These are phyloP conservation scores for Meloidogyne floridensis DNA, from an alignment of 1,140 invertebrate species.

Conservation along the genomic window DNA sequence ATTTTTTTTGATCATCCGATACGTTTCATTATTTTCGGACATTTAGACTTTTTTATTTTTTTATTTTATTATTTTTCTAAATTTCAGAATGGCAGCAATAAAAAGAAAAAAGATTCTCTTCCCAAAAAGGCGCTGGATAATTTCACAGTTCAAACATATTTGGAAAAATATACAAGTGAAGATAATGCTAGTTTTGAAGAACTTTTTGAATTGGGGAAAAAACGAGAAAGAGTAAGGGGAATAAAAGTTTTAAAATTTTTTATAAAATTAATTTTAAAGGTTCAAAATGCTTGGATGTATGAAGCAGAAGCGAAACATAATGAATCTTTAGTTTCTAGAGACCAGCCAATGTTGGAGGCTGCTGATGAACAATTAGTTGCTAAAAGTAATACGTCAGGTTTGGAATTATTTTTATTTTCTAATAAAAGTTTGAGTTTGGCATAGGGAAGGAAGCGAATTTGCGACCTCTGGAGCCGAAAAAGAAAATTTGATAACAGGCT, in stretches of 20 bases:
- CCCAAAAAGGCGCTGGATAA: constrained; percentile 42
- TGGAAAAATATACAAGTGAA: constrained; percentile 88
- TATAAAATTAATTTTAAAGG: not conserved
- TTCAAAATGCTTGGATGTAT: constrained; percentile 79
- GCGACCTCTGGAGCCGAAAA: no score
- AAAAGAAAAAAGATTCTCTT: constrained; percentile 39
- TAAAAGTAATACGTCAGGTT: constrained; percentile 71
- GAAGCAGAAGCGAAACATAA: constrained; percentile 78
- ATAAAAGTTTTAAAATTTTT: constrained; percentile 1
- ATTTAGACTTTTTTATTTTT: no score
- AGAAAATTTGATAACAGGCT: no score
- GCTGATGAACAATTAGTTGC: constrained; percentile 74
- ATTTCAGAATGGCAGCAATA: constrained; percentile 9
- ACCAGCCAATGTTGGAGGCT: constrained; percentile 30
- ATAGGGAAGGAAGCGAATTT: no score
- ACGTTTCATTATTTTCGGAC: no score
- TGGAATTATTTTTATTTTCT: constrained; percentile 45
- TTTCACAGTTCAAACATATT: constrained; percentile 77
- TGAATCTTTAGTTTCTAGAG: constrained; percentile 69
- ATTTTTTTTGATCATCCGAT: no score
- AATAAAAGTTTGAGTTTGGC: no score
- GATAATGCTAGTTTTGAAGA: constrained; percentile 94
- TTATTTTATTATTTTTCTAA: not conserved
- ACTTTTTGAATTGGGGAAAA: constrained; percentile 79
- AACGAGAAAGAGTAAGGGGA: constrained; percentile 74